Base-by-base conservation (phyloP, 2,797 vertebrate species). In the Sparus aurata region DNA sequence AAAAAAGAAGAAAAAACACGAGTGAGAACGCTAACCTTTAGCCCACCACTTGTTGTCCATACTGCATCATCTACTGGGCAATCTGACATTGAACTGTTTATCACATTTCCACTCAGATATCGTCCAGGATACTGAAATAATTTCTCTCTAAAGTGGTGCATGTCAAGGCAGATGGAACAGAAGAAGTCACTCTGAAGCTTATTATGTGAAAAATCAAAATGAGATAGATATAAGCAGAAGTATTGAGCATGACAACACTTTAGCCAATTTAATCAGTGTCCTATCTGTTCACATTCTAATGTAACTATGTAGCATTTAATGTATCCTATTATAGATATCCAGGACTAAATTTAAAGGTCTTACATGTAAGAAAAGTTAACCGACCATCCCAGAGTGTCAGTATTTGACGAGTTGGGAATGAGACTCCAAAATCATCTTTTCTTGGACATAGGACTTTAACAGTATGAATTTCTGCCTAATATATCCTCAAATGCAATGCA, bases 81-180 rank as follows among this genome's bases (percentile, higher is more conserved):
- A 62, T 55, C n/a, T 57, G 38, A 63, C 41, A 5, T 7, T 59
- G 59, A 46, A 23, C 16, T 57, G 16, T 69, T 69, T 27, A 9
- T 50, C n/a, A 69, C 7, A 68, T 62, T 66, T 57, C 20, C 41
- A 67, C 64, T 20, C 58, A 72, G 15, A 30, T 38, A 60, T 43
- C 0, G 0, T 70, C 54, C 49, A 8, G 47, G 23, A 73, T n/a
- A 57, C 41, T 45, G 52, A 77, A 67, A 46, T 63, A 60, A 76
- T 77, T 38, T 61, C 59, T 75, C 47, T 61, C 61, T 84, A 73
- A 75, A 75, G 66, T 53, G 67, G 66, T 86, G 72, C 64, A 79
- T 55, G 59, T 77, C 71, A 91, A 92, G 89, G 87, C 88, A 85
- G 72, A 84, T 43, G 46, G 63, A 88, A 65, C 20, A 54, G 12